phyloP scores from a whole-genome alignment of 1,140 invertebrate species.

The Fragariocoptes setiger region DNA sequence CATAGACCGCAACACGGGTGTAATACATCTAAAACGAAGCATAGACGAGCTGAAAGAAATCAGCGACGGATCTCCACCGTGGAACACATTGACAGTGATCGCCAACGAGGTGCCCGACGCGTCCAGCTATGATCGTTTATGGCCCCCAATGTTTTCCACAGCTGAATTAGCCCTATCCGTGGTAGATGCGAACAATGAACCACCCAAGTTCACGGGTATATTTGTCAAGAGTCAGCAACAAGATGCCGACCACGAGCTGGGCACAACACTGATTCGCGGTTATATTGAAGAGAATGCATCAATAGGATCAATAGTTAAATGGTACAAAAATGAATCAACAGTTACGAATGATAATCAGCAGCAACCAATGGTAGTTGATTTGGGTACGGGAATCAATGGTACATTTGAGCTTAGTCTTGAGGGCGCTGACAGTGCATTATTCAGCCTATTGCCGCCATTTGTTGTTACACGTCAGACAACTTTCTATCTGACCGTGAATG shows the following conservation, averaged over 20 bases:
- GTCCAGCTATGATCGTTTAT: no score
- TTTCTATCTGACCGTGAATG: not conserved
- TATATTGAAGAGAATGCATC: no score
- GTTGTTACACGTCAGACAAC: not conserved
- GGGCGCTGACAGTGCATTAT: not conserved
- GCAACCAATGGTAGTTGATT: not conserved
- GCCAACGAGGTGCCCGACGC: slow-evolving; percentile 65
- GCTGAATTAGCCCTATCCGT: no score
- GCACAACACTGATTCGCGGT: no score
- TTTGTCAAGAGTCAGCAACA: no score
- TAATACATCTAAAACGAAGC: not conserved
- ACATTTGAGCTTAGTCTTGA: not conserved
- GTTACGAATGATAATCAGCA: no score
- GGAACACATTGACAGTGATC: slow-evolving; percentile 41
- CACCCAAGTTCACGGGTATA: no score
- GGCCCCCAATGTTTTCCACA: no score
- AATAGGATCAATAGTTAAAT: no score
- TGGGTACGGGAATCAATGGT: not conserved
- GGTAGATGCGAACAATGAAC: no score
- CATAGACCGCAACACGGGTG: slow-evolving; percentile 2
- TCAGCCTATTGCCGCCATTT: not conserved
- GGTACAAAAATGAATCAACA: no score
- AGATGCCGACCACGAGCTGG: no score
- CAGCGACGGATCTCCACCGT: slow-evolving; percentile 36
- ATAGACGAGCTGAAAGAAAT: slow-evolving; percentile 35